These are phyloP conservation scores for Arizona elegans DNA, from an alignment of 2,113 vertebrate genomes.

Conservation along the genomic window DNA sequence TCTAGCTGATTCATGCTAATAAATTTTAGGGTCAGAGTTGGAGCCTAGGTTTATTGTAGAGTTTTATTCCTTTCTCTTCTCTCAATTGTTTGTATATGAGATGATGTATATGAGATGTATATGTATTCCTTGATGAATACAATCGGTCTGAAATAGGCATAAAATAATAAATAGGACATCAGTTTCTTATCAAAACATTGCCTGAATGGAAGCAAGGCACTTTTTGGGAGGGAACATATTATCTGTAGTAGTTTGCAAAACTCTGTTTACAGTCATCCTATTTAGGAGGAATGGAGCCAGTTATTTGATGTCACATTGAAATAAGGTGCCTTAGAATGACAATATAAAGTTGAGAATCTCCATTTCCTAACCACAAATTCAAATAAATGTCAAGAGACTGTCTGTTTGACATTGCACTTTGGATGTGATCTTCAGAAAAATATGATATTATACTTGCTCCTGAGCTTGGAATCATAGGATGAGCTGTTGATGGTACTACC, in stretches of 20 bases:
- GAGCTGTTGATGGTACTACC: not conserved
- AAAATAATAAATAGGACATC: not conserved
- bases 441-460: not conserved
- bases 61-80: not conserved
- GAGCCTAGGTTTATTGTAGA: not conserved
- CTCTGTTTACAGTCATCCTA: not conserved
- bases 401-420: not conserved
- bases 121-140: not conserved
- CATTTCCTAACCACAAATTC: not conserved
- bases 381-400: not conserved
- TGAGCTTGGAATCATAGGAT: not conserved
- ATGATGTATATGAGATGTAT: no score
- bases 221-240: not conserved
- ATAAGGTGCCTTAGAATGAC: not conserved
- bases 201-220: not conserved
- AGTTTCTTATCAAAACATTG: not conserved
- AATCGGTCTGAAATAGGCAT: not conserved
- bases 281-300: not conserved
- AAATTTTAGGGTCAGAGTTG: not conserved
- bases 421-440: not conserved
- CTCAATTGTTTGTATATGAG: not conserved
- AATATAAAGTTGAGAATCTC: not conserved
- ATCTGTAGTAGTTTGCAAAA: not conserved
- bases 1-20: not conserved
- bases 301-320: not conserved